phyloP scores from a whole-genome alignment of 2,888 invertebrate species.

The Cyclophora albipunctata region DNA sequence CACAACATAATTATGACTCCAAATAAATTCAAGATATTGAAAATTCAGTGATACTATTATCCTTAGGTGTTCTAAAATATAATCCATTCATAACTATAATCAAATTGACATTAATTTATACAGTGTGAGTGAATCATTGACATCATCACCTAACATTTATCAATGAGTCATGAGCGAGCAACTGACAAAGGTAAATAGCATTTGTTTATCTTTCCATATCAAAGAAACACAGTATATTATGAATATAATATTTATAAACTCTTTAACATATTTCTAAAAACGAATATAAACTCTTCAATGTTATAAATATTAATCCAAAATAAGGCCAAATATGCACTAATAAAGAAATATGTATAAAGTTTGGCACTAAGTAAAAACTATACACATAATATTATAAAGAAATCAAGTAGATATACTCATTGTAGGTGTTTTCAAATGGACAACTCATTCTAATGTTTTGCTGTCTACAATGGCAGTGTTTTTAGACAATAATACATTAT shows the following conservation, averaged over 20 bases:
- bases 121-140: conserved; percentile 19
- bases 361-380: conserved; percentile 31
- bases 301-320: conserved; percentile 1
- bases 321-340: conserved; percentile 2
- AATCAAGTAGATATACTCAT: conserved; percentile 5
- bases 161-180: conserved; percentile 12
- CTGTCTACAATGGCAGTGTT: too few relatives aligned
- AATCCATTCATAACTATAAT: conserved; percentile 4
- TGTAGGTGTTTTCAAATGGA: too few relatives aligned
- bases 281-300: background rate
- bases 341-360: conserved; percentile 15
- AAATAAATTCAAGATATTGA: conserved; percentile 1
- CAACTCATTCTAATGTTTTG: too few relatives aligned
- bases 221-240: background rate
- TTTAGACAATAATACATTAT: too few relatives aligned
- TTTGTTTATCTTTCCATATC: background rate
- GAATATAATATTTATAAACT: too few relatives aligned
- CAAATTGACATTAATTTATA: conserved; percentile 6
- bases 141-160: conserved; percentile 13
- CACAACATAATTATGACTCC: too few relatives aligned
- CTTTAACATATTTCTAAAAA: background rate
- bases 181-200: background rate
- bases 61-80: too few relatives aligned
- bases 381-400: conserved; percentile 10
- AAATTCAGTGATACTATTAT: too few relatives aligned